Evolutionary conservation across 2,113 vertebrate species (phyloP).

Genomic region (Cervus canadensis): DNA sequence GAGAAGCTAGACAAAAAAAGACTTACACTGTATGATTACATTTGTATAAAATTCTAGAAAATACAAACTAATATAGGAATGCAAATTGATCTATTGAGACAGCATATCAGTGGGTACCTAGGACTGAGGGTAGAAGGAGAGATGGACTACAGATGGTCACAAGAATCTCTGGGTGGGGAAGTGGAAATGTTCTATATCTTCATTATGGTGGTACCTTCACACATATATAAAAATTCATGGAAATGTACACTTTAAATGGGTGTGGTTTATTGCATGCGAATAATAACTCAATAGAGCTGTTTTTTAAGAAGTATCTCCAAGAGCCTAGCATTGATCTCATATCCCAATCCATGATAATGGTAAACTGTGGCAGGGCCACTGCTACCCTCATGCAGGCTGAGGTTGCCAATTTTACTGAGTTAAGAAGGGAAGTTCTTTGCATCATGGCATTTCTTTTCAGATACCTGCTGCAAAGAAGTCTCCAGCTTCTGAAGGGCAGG

Average conservation of each 20-base stretch:
- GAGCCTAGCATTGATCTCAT: not conserved
- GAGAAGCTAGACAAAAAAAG: not conserved
- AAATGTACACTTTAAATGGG: not conserved
- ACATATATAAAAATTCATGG: not conserved
- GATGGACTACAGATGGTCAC: not conserved
- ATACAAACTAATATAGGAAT: conserved; percentile 1
- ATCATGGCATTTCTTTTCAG: not conserved
- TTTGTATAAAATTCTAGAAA: conserved; percentile 12
- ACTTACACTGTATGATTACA: not conserved
- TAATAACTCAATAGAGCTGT: not conserved
- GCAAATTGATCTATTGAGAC: not conserved
- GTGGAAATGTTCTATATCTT: not conserved
- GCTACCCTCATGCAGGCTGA: not conserved
- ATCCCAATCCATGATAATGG: not conserved
- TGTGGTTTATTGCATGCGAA: not conserved
- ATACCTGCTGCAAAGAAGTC: not conserved
- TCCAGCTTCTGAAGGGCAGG: not conserved
- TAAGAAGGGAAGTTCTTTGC: conserved; percentile 8
- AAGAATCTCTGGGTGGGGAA: not conserved
- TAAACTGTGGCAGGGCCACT: not conserved
- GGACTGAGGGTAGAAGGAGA: not conserved
- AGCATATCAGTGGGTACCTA: not conserved
- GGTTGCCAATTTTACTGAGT: not conserved
- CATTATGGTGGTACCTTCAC: not conserved
- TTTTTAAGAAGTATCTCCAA: not conserved